Base-by-base conservation (phyloP, 2,888 invertebrate species). In the Drosophila eohydei region DNA sequence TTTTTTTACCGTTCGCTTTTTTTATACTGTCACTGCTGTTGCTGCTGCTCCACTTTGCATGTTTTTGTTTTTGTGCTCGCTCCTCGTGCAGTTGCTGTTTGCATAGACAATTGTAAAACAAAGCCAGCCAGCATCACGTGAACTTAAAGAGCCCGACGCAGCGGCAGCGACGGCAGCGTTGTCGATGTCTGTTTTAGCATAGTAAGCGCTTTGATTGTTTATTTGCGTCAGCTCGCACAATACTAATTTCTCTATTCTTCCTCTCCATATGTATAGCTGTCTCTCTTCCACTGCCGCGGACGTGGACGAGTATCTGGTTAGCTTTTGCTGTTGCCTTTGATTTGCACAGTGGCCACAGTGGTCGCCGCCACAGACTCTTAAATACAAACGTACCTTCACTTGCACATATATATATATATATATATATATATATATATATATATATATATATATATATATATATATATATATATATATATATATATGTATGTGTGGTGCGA, bases 91-190 rank as follows among this genome's bases (percentile, higher is more conserved):
- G 41, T 55, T 73, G 58, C 62, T 71, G 64, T 75, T 67, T 74
- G 67, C 59, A 65, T 71, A 75, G 78, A 80, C 80, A 75, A 75
- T 75, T 71, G 78, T 80, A 62, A 75, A 78, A 78, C 76, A 75
- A 71, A 75, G 68, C 80, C 48, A 50, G 48, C 11, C 40, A 62
- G 67, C 62, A 64, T 67, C 65, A 71, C 80, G 62, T 71, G 64
- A 75, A 76, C 71, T 80, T 80, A 64, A 62, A 80, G 67, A 68
- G 61, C 43, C 61, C 55, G 66, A 58, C 63, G 58, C 61, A 16
- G n/a, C 48, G 7, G 16, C 56, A 51, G n/a, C 30, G 43, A 36
- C 46, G 1, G 40, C 52, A 43, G 38, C 34, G 52, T 34, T 67
- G 52, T 34, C 46, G 58, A 41, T 70, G 59, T 48, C 38, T 75